Conservation (phyloP, 2,888 invertebrate genomes). For the Caenorhabditis doughertyi region DNA sequence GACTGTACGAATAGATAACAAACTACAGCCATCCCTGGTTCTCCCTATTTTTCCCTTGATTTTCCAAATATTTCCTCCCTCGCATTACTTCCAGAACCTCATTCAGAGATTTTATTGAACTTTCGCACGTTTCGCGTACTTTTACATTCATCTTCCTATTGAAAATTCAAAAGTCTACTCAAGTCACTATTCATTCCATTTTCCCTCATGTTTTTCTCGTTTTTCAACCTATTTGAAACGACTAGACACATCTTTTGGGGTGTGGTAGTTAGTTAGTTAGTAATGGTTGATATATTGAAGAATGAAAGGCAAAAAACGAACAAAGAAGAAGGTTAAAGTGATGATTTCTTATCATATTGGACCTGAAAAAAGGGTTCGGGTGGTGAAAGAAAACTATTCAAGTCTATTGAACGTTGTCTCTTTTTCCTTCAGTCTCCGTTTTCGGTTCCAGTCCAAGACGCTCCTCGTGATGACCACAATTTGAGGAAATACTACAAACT, state of each 20-base stretch:
- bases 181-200: constrained; percentile 22
- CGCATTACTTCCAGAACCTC: constrained; percentile 10
- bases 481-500: constrained; percentile 29
- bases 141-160: constrained; percentile 29
- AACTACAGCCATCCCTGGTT: not conserved
- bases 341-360: constrained; percentile 34
- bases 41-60: not conserved
- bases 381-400: not conserved
- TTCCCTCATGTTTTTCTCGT: not conserved
- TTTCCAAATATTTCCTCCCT: constrained; percentile 12
- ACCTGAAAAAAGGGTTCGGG: not conserved
- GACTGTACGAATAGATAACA: not conserved
- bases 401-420: constrained; percentile 15
- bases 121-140: constrained; percentile 45
- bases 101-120: constrained; percentile 4
- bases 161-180: constrained; percentile 15
- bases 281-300: constrained; percentile 9
- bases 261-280: constrained; percentile 21
- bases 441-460: constrained; percentile 27
- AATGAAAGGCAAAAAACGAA: constrained; percentile 13
- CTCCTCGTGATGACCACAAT: constrained; percentile 40
- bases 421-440: not conserved
- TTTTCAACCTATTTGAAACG: not conserved
- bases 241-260: constrained; percentile 25
- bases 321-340: constrained; percentile 26